Percentiles rank a stretch among this genome's conserved stretches.
These are phyloP conservation scores for Actenoides lindsayi DNA, from an alignment of 2,113 vertebrate genomes.

Conservation along the genomic window DNA sequence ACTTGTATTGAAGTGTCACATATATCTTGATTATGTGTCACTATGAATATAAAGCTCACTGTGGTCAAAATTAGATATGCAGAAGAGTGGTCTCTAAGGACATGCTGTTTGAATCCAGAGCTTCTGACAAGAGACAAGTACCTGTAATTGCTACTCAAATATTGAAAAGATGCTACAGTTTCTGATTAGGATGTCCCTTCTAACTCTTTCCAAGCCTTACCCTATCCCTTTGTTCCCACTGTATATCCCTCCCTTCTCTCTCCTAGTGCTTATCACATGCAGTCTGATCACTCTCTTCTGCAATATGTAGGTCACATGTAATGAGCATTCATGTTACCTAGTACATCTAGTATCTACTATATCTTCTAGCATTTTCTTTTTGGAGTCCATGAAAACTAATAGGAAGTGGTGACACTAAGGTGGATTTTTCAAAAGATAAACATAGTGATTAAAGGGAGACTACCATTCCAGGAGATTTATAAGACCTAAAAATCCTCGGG, in stretches of 20 bases:
- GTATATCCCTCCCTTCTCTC: not conserved
- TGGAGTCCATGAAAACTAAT: not conserved
- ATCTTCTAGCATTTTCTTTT: not conserved
- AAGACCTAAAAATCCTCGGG: not conserved
- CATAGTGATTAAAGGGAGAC: not conserved
- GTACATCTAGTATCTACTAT: accelerated
- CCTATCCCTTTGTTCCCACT: not conserved
- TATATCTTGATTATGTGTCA: slow-evolving; percentile 50
- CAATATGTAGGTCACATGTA: not conserved
- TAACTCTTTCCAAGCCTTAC: not conserved
- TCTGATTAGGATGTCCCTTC: not conserved
- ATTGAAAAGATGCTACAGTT: not conserved
- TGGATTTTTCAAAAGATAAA: not conserved
- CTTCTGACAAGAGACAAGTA: not conserved
- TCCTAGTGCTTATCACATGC: not conserved
- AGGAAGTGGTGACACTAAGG: not conserved
- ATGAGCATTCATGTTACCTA: accelerated
- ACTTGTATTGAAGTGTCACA: slow-evolving; percentile 21
- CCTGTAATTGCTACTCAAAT: not conserved
- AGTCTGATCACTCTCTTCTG: not conserved
- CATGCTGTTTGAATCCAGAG: not conserved
- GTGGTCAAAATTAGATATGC: not conserved
- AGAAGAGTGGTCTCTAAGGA: not conserved
- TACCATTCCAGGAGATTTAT: not conserved
- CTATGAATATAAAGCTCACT: slow-evolving; percentile 39